phyloP scores from a whole-genome alignment of 2,797 vertebrate genomes.

The Potorous gilbertii region DNA sequence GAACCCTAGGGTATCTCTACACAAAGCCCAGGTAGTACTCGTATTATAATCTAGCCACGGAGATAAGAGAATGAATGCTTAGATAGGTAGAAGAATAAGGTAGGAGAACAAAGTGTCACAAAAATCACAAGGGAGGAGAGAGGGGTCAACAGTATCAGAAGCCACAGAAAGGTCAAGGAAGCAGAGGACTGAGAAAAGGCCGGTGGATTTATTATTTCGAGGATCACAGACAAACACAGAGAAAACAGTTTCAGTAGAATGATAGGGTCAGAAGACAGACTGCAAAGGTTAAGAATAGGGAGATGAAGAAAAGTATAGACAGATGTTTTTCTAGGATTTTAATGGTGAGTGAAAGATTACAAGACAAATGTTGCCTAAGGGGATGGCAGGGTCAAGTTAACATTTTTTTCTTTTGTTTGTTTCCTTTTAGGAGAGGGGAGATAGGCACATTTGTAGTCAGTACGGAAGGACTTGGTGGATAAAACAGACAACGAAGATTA shows the following conservation, averaged over 20 bases:
- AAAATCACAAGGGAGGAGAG: background rate
- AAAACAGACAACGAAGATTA: background rate
- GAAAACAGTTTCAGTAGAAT: background rate
- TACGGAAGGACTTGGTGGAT: no score
- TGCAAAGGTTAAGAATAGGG: background rate
- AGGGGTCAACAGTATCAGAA: background rate
- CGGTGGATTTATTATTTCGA: background rate
- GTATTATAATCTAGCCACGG: background rate
- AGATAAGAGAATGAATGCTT: background rate
- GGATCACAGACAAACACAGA: background rate
- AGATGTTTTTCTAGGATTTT: background rate
- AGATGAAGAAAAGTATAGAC: background rate
- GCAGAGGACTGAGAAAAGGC: background rate
- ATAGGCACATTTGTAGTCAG: no score
- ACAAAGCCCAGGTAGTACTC: background rate
- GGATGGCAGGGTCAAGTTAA: no score
- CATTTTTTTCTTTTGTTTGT: no score
- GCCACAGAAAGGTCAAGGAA: background rate
- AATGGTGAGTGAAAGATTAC: background rate
- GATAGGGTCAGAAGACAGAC: background rate
- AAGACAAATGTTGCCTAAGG: no score
- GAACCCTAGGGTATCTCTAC: background rate
- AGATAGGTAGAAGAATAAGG: background rate
- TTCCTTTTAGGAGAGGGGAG: background rate
- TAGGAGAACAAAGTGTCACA: background rate